These are phyloP conservation scores for Apodemia hepburni DNA, from an alignment of 2,888 invertebrate genomes.

Conservation along the genomic window DNA sequence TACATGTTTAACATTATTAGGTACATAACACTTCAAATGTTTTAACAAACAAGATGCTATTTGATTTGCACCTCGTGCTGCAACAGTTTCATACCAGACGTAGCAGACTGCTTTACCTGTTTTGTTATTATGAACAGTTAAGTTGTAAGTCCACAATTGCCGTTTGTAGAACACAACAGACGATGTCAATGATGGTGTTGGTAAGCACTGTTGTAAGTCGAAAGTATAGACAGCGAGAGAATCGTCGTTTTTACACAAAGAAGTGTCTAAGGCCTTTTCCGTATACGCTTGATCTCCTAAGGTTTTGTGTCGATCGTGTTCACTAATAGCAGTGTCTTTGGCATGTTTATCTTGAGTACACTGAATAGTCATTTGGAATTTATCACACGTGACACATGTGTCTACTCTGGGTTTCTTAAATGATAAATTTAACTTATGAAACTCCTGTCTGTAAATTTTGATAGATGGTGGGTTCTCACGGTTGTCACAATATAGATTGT, in stretches of 20 bases:
- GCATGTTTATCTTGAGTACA: neutral
- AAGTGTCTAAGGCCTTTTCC: neutral
- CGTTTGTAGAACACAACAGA: slow-evolving; percentile 33
- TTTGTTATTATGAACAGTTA: slow-evolving; percentile 31
- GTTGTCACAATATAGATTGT: neutral
- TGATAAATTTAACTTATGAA: slow-evolving; percentile 3
- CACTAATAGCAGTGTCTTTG: neutral
- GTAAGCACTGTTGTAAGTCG: slow-evolving; percentile 34
- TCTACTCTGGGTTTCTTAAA: slow-evolving; percentile 8
- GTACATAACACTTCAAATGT: neutral
- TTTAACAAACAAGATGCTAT: slow-evolving; percentile 35
- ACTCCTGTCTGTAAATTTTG: slow-evolving; percentile 7
- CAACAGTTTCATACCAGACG: slow-evolving; percentile 34
- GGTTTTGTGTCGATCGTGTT: neutral
- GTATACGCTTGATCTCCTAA: neutral
- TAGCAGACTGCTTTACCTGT: slow-evolving; percentile 30
- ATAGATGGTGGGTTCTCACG: slow-evolving; percentile 8
- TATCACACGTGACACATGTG: slow-evolving; percentile 10
- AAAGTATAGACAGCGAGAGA: slow-evolving; percentile 22
- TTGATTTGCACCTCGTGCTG: slow-evolving; percentile 35
- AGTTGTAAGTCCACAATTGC: slow-evolving; percentile 32
- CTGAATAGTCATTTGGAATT: slow-evolving; percentile 9
- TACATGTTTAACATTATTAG: neutral
- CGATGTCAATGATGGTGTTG: slow-evolving; percentile 30
- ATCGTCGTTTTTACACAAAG: neutral